Conservation (phyloP, 2,888 invertebrate species). For the Caenorhabditis japonica region DNA sequence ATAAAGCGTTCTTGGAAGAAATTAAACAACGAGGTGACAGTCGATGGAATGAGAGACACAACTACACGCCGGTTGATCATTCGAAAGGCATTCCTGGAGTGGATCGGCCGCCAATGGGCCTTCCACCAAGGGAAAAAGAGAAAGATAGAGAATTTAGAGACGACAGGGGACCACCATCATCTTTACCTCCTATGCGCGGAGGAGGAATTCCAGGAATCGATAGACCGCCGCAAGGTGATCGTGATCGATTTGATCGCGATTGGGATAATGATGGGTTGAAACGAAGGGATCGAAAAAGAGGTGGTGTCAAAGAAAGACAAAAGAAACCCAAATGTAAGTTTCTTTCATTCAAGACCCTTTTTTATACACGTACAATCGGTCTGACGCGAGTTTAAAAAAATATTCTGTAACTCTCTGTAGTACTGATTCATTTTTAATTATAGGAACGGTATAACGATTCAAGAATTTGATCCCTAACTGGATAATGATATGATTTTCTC, state of each 20-base stretch:
- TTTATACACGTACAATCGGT: no score
- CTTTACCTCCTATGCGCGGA: not conserved
- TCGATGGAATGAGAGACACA: constrained; percentile 8
- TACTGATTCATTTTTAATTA: not conserved
- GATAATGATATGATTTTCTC: no score
- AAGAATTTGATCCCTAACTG: no score
- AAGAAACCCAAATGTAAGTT: constrained; percentile 15
- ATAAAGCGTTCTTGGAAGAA: constrained; percentile 3
- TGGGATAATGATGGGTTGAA: not conserved
- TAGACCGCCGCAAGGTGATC: not conserved
- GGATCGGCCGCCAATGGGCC: constrained; percentile 22
- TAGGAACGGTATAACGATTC: not conserved
- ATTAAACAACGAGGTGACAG: constrained; percentile 10
- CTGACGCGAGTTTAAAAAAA: no score
- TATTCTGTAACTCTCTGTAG: no score
- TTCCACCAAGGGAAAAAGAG: not conserved
- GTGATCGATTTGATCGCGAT: not conserved
- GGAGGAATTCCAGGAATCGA: not conserved
- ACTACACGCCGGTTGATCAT: constrained; percentile 23
- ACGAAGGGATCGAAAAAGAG: constrained; percentile 11
- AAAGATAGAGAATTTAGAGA: not conserved
- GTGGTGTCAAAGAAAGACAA: constrained; percentile 34
- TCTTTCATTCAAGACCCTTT: no score
- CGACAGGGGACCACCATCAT: not conserved
- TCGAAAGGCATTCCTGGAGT: constrained; percentile 43